Conservation (phyloP, 2,888 invertebrate species). For the Platycnemis pennipes region DNA sequence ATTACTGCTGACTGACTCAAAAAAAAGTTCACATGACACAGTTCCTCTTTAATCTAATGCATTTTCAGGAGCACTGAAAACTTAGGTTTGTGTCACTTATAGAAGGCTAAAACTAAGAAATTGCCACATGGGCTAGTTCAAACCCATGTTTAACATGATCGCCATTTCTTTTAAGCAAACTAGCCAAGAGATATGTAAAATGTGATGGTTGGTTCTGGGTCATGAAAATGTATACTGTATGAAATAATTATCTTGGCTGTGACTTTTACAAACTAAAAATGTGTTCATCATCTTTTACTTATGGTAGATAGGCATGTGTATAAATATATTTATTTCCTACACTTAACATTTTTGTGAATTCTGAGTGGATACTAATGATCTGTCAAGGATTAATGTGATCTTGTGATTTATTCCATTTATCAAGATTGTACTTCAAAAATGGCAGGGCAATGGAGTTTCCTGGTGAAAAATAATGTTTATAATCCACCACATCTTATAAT, state of each 20-base stretch:
- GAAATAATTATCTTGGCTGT: slow-evolving; percentile 40
- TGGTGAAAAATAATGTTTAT: slow-evolving; percentile 54
- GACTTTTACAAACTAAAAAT: slow-evolving; percentile 47
- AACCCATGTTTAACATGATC: background rate
- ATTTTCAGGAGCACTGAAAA: background rate
- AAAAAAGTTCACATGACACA: background rate
- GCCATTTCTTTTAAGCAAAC: background rate
- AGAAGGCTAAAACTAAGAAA: background rate
- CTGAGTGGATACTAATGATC: slow-evolving; percentile 42
- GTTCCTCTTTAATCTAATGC: background rate
- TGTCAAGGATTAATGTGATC: slow-evolving; percentile 7
- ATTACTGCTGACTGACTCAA: background rate
- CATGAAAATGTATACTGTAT: background rate
- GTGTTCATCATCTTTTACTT: slow-evolving; percentile 51
- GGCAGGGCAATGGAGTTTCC: slow-evolving; percentile 29
- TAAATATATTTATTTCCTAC: slow-evolving; percentile 48
- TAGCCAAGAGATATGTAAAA: background rate
- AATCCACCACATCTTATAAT: background rate
- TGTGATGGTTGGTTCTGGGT: background rate
- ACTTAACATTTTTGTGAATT: slow-evolving; percentile 1
- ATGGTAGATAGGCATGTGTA: slow-evolving; percentile 28
- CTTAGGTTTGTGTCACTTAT: background rate
- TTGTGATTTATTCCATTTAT: slow-evolving; percentile 10
- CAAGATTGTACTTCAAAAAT: background rate
- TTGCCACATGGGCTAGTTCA: background rate